Conservation (phyloP, 2,797 vertebrate species). For the Tadarida brasiliensis region DNA sequence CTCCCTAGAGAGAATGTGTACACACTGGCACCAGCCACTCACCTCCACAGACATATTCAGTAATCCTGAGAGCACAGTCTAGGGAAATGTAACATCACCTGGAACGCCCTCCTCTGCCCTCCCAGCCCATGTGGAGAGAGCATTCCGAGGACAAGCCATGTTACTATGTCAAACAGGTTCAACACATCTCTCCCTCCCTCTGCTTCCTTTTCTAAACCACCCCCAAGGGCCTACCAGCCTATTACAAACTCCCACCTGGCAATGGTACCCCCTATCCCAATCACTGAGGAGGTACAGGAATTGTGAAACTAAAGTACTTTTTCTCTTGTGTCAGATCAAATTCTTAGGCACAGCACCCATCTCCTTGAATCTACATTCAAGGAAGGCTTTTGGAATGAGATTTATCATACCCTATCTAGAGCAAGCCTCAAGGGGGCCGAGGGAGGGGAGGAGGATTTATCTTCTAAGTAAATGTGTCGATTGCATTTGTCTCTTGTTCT, state of each 20-base stretch:
- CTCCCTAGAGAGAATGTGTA: not conserved
- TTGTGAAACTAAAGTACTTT: not conserved
- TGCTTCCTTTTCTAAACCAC: not conserved
- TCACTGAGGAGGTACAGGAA: not conserved
- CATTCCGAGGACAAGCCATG: not conserved
- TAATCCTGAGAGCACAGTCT: not conserved
- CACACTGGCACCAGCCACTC: not conserved
- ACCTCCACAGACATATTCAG: not conserved
- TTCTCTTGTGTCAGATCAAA: not conserved
- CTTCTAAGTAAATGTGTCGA: not conserved
- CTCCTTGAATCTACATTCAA: not conserved
- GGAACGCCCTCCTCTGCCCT: rapidly evolving
- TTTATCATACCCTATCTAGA: not conserved
- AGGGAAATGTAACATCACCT: not conserved
- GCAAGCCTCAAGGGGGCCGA: not conserved
- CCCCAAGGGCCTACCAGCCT: not conserved
- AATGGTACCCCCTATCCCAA: not conserved
- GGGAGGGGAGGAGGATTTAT: not conserved
- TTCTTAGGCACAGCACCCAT: not conserved
- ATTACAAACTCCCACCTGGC: not conserved
- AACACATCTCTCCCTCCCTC: too few relatives aligned
- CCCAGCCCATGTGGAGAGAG: not conserved
- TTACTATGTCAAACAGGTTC: too few relatives aligned
- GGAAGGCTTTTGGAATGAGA: not conserved
- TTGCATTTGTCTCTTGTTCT: not conserved